Base-by-base conservation (phyloP, 1,140 invertebrate species). In the Aphaenogaster rudis region DNA sequence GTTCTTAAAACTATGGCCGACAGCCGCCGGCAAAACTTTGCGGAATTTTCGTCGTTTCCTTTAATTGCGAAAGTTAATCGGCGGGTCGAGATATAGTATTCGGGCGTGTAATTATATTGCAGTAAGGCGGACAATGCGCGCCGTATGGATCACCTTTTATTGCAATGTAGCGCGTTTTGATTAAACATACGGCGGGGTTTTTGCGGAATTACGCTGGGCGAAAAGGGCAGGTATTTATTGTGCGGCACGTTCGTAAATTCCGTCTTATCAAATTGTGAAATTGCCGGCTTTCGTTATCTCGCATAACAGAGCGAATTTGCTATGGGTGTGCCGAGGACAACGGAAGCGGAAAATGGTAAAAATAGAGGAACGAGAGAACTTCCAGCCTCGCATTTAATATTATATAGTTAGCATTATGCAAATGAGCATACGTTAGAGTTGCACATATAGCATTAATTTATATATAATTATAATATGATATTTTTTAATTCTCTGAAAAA, bases 181-280 rank as follows among this genome's bases (percentile, higher is more conserved):
- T 84, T 76, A 84, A 82, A 84, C 57, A 28, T 76, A 76, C 42
- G 42, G 54, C 42, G 42, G 36, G 42, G 71, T 84, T 74, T 84
- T 84, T 84, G 42, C 69, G 13, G 78, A 64, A 69, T 79, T 79
- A 80, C 48, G 57, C 17, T 17, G 21, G 15, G 28, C 80, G 69
- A 54, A 74, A 59, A 82, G 59, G 42, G 71, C 33, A 76, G 67
- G 57, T 76, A 84, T 84, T 84, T 84, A 84, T 84, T 84, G 54
- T 84, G 33, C 69, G 17, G 80, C 42, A 39, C 69, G 54, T 76
- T 84, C 80, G 71, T 84, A 84, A 84, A 84, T 81, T 81, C 45
- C 6, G 69, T 63, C 80, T 84, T 84, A 84, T 84, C 80, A 84
- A 84, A 84, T 84, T 84, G 80, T 84, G 80, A 84, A 84, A 84